Evolutionary conservation across 2,797 vertebrate genomes (phyloP).

Genomic region (Anas flavirostris): DNA sequence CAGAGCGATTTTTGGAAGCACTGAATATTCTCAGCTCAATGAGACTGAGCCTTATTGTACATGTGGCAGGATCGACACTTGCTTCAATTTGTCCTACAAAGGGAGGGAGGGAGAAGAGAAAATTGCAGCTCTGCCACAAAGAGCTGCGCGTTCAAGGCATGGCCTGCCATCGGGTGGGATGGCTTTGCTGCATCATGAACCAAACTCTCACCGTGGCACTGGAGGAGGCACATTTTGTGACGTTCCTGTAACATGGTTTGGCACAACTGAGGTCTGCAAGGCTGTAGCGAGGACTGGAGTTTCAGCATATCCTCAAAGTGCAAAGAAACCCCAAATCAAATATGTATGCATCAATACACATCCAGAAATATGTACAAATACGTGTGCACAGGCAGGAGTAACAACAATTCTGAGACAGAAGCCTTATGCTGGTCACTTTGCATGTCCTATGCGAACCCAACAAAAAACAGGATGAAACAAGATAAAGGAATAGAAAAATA

Average conservation of each 20-base stretch:
- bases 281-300: background rate
- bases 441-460: background rate
- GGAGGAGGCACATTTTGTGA: background rate
- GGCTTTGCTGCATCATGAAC: background rate
- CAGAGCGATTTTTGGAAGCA: conserved; percentile 11
- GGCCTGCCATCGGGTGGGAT: background rate
- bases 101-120: background rate
- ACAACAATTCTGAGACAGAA: background rate
- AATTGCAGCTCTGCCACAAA: background rate
- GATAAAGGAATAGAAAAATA: background rate
- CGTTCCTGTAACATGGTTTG: background rate
- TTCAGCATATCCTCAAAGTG: background rate
- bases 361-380: background rate
- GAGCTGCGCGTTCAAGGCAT: background rate
- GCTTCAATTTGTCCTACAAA: background rate
- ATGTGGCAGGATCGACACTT: background rate
- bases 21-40: background rate
- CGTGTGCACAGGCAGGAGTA: background rate
- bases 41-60: background rate
- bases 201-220: background rate
- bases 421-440: background rate
- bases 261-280: background rate
- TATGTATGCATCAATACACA: background rate
- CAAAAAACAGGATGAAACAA: background rate
- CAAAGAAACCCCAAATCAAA: background rate